Evolutionary conservation across 2,888 invertebrate genomes (phyloP), one percentile per base, ranked within the genome.

Genomic region (Terebella lapidaria): DNA sequence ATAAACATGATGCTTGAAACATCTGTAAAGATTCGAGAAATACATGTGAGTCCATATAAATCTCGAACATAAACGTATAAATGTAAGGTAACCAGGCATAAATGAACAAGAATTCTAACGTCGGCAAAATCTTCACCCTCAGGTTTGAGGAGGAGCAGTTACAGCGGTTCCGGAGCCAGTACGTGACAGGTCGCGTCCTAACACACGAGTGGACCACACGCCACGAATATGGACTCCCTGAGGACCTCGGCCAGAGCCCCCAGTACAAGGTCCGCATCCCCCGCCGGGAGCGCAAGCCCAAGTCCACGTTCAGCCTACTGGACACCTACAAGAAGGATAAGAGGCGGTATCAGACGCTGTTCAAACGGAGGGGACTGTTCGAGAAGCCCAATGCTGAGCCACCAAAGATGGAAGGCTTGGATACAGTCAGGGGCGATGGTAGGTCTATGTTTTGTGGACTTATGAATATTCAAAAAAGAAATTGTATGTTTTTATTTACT

Each of bases 161-260:
- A 28, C 26, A 27, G 20, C 67, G 74, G 5, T 74, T 73, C 63
- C 70, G 71, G 58, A 71, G 71, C 5, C 74, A 74, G 60, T 74
- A 74, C 58, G 72, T 74, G 29, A 74, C 74, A 30, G 66, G 69
- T 54, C 67, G 72, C 22, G 68, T 72, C n/a, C 61, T 74, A 1
- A 71, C 72, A 51, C 66, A 73, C 47, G 72, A 72, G 54, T 64
- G 66, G 30, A 66, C 55, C 52, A 69, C 69, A 54, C 64, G 73
- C 1, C 57, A 68, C n/a, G 62, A 68, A 24, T 73, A 71, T 52
- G 74, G 74, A 20, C 61, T 74, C n/a, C 74, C 74, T 2, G 71
- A 70, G 45, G 45, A 57, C 18, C 18, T 45, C 26, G 28, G 29
- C 26, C 45, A 35, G 10, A 25, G 20, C 27, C 4, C 57, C 26